Base-by-base conservation (phyloP, 2,797 vertebrate species). In the Channallabes apus region DNA sequence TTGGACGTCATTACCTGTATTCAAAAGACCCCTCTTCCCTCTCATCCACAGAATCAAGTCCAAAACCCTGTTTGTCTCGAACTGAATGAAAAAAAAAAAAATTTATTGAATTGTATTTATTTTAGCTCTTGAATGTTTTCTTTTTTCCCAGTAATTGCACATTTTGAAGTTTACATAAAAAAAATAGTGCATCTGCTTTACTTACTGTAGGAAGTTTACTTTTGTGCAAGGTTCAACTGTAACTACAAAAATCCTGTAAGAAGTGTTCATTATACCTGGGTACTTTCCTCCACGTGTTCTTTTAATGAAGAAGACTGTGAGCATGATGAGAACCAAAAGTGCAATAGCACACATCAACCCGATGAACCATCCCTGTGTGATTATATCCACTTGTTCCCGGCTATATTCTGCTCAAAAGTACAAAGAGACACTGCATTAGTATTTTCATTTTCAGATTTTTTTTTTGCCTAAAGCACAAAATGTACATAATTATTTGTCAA, bases 261-360 rank as follows among this genome's bases (percentile, higher is more conserved):
- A 82, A 51, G 61, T 56, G 22, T 71, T 29, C 56, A 32, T 29
- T 11, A 6, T 90, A 99, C 98, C 98, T 94, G 97, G 97, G 76
- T 99, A 99, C 89, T 99, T 99, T 27, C 98, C 98, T 0, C 98
- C 98, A 7, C 97, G 93, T 91, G 97, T 99, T 91, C 97, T 96
- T 95, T 99, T 99, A 91, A 99, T 99, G 93, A 99, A 99, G 89
- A 98, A 99, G 78, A 99, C 98, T 0, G 98, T 95, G 75, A 99
- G 94, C 15, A 99, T 95, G 90, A 98, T 98, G 87, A 99, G 96
- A 81, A 99, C 97, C 14, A 99, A 95, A 54, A 99, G 96, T 73
- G 97, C 97, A n/a, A 99, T 95, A n/a, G 98, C 98, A 5, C 98
- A 99, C 98, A 99, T 99, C 72, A 99, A 95, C 77, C 98, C 98